phyloP scores from a whole-genome alignment of 2,113 vertebrate genomes.

The Mesembrinibis cayennensis region DNA sequence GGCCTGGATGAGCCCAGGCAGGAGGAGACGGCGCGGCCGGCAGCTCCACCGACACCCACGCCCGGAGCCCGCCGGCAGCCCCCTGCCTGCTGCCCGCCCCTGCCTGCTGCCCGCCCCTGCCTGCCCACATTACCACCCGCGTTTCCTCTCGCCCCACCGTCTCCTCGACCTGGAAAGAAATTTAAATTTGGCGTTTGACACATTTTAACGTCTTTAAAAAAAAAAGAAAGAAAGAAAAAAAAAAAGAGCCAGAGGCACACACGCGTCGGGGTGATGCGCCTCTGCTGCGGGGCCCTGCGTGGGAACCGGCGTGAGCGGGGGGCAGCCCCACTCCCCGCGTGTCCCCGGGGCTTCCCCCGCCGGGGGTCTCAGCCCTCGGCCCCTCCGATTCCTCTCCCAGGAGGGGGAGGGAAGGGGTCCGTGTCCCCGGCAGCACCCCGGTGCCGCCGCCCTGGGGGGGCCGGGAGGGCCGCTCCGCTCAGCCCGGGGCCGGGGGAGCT shows the following conservation, averaged over 20 bases:
- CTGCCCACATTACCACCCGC: not conserved
- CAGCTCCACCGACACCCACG: not conserved
- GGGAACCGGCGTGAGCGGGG: not conserved
- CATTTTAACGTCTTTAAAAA: not conserved
- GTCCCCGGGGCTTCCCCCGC: not conserved
- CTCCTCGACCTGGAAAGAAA: conserved; percentile 45
- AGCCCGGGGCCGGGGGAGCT: not conserved
- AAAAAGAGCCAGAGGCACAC: not conserved
- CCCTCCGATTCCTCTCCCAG: not conserved
- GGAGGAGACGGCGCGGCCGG: not conserved
- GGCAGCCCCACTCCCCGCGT: not conserved
- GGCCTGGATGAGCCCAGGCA: not conserved
- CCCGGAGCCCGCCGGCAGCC: not conserved
- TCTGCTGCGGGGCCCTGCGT: not conserved
- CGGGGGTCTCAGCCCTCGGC: rapidly evolving
- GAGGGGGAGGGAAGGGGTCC: rapidly evolving
- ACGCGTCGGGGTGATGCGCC: not conserved
- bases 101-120: not conserved
- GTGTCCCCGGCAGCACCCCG: not conserved
- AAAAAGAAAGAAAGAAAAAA: not conserved
- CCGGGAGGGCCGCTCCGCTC: not conserved
- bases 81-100: not conserved
- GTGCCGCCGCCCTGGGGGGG: not conserved
- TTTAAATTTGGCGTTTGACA: conserved; percentile 36
- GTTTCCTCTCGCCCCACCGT: not conserved